Evolutionary conservation across 2,113 vertebrate genomes (phyloP).

Genomic region (Gymnocephalus cernua): DNA sequence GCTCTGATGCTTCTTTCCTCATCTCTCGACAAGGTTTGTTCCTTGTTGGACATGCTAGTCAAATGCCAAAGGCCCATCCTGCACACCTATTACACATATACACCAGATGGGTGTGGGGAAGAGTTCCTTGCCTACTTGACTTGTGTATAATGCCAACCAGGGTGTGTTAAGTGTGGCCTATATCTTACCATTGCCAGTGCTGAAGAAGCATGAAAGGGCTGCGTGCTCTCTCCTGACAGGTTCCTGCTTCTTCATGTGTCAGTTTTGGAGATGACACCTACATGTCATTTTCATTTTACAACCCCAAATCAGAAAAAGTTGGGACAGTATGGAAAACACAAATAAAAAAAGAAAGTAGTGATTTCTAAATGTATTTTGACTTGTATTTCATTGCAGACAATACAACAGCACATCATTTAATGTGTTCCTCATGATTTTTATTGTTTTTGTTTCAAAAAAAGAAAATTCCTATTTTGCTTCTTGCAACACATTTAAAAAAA

Average conservation of each 20-base stretch:
- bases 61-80: neutral
- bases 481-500: too few relatives aligned
- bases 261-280: neutral
- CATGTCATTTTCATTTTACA: neutral
- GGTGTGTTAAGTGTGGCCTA: neutral
- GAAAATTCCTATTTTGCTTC: too few relatives aligned
- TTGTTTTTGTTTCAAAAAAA: too few relatives aligned
- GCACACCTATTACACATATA: neutral
- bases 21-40: neutral
- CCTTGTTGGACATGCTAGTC: neutral
- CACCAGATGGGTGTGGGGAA: neutral
- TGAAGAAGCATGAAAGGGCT: neutral
- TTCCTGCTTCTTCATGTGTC: neutral
- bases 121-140: neutral
- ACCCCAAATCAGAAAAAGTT: too few relatives aligned
- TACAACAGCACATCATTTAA: too few relatives aligned
- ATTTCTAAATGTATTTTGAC: too few relatives aligned
- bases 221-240: neutral
- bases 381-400: too few relatives aligned
- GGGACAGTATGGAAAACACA: too few relatives aligned
- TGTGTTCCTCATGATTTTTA: too few relatives aligned
- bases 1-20: neutral
- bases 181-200: too few relatives aligned
- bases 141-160: neutral
- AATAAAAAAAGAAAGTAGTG: too few relatives aligned